phyloP scores from a whole-genome alignment of 2,888 invertebrate species.

The Campaea margaritaria region DNA sequence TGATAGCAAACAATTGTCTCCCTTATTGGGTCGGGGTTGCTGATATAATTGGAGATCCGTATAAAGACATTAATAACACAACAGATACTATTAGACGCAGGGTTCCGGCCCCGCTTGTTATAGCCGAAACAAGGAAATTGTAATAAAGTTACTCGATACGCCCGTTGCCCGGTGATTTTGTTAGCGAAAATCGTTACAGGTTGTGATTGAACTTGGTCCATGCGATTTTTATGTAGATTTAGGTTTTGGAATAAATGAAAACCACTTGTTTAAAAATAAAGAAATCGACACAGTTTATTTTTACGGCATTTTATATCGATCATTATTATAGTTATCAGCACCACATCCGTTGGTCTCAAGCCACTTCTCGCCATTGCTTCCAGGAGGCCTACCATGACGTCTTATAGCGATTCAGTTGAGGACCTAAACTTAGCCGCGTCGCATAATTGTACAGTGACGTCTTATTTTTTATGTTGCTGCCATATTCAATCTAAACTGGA shows the following conservation, averaged over 20 bases:
- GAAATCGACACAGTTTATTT: too few species aligned
- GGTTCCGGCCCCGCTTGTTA: conserved; percentile 67
- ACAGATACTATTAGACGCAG: conserved; percentile 72
- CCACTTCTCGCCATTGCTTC: too few species aligned
- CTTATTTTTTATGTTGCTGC: too few species aligned
- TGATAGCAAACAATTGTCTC: conserved; percentile 49
- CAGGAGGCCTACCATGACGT: too few species aligned
- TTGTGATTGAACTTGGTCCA: conserved; percentile 53
- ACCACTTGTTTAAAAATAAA: too few species aligned
- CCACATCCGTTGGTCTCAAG: too few species aligned
- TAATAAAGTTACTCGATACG: conserved; percentile 71
- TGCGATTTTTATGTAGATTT: not conserved
- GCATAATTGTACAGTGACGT: too few species aligned
- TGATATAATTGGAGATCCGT: conserved; percentile 76
- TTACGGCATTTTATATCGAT: too few species aligned
- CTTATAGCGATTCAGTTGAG: too few species aligned
- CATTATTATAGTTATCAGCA: too few species aligned
- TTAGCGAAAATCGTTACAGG: conserved; percentile 66
- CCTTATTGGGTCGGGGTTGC: conserved; percentile 47
- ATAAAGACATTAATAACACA: conserved; percentile 79
- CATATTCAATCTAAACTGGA: too few species aligned
- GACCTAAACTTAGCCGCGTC: too few species aligned
- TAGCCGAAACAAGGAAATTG: conserved; percentile 71
- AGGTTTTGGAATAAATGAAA: not conserved
- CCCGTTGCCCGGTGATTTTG: conserved; percentile 65